A percentile compares a stretch with the other conserved stretches of the same genome.
Conservation (phyloP, 2,888 invertebrate species). For the Xanthorhoe spadicearia region DNA sequence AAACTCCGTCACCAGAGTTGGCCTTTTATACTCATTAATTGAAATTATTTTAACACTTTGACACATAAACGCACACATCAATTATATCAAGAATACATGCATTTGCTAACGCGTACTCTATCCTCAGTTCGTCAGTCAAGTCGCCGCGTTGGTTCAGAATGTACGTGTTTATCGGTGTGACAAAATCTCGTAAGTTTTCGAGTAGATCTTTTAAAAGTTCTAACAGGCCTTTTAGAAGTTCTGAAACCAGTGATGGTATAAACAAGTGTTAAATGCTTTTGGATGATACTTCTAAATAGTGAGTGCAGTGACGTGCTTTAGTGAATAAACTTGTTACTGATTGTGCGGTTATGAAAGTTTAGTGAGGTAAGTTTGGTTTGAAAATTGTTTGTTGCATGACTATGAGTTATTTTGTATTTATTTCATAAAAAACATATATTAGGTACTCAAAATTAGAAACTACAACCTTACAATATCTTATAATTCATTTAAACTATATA, state of each 20-base stretch:
- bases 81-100: not conserved
- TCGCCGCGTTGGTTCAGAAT: constrained; percentile 22
- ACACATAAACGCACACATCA: constrained; percentile 5
- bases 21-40: not conserved
- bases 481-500: no score
- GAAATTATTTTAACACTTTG: not conserved
- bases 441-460: not conserved
- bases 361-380: constrained; percentile 26
- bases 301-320: not conserved
- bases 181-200: constrained; percentile 25
- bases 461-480: no score
- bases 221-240: constrained; percentile 4
- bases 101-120: not conserved
- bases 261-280: constrained; percentile 3
- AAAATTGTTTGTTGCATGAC: not conserved
- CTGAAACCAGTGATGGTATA: constrained; percentile 1
- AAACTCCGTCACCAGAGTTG: not conserved
- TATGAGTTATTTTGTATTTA: not conserved
- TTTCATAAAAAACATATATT: not conserved
- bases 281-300: constrained; percentile 5
- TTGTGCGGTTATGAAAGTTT: constrained; percentile 22
- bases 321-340: constrained; percentile 6
- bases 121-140: constrained; percentile 17
- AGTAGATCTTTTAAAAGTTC: constrained; percentile 11
- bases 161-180: constrained; percentile 18